Evolutionary conservation across 2,113 vertebrate species (phyloP).

Genomic region (Pollimyrus isidori): DNA sequence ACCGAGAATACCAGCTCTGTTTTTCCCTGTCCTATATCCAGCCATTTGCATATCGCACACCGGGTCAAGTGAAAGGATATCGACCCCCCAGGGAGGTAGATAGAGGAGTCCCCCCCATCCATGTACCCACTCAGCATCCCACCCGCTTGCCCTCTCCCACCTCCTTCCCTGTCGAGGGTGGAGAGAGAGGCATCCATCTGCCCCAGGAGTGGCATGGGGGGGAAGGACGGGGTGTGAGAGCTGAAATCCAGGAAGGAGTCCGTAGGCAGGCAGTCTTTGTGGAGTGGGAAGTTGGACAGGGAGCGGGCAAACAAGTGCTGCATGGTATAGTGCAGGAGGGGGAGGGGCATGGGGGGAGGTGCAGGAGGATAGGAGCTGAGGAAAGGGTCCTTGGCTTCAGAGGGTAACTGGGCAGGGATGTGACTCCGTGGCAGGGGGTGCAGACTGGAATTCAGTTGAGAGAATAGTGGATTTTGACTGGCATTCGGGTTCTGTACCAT

Average conservation of each 20-base stretch:
- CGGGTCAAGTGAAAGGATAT: conserved; percentile 56
- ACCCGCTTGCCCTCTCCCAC: conserved; percentile 46
- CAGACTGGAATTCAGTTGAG: conserved; percentile 44
- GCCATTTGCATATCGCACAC: neutral
- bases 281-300: conserved; percentile 48
- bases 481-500: conserved; percentile 37
- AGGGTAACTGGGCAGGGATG: conserved; percentile 37
- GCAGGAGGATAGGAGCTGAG: conserved; percentile 38
- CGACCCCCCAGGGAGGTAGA: conserved; percentile 56
- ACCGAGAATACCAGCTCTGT: neutral
- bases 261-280: conserved; percentile 53
- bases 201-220: conserved; percentile 50
- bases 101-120: conserved; percentile 53
- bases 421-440: conserved; percentile 42
- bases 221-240: conserved; percentile 50
- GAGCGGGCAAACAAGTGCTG: conserved; percentile 67
- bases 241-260: conserved; percentile 61
- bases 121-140: conserved; percentile 42
- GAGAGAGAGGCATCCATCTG: conserved; percentile 50
- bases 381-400: conserved; percentile 47
- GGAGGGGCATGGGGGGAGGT: conserved; percentile 45
- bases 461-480: conserved; percentile 33
- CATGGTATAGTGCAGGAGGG: conserved; percentile 67
- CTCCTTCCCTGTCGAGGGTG: conserved; percentile 46
- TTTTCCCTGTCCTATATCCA: neutral